phyloP scores from a whole-genome alignment of 2,113 vertebrate species.

The Mobula birostris region DNA sequence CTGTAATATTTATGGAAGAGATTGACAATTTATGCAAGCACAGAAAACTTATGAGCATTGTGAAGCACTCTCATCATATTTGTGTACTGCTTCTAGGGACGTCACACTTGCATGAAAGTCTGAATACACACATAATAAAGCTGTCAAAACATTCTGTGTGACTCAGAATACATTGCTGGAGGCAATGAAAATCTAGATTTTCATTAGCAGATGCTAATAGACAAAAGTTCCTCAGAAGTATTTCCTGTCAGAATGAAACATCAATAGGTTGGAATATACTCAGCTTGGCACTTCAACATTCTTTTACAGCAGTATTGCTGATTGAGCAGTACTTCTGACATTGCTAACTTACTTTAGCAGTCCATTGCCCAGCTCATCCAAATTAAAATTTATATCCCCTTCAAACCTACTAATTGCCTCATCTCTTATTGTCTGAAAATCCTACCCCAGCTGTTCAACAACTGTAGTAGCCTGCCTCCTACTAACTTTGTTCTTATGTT shows the following conservation, averaged over 20 bases:
- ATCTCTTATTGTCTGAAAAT: not conserved
- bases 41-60: not conserved
- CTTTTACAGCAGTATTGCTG: not conserved
- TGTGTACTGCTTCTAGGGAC: not conserved
- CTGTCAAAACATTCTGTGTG: slow-evolving; percentile 14
- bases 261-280: not conserved
- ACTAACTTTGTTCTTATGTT: not conserved
- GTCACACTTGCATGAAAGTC: not conserved
- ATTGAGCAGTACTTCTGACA: not conserved
- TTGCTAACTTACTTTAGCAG: not conserved
- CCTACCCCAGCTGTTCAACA: not conserved
- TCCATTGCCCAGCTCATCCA: not conserved
- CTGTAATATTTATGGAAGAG: not conserved
- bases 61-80: not conserved
- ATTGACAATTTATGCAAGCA: not conserved
- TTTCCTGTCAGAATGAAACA: not conserved
- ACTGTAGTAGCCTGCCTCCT: not conserved
- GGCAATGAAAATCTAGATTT: not conserved
- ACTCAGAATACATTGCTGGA: not conserved
- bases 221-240: not conserved
- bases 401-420: not conserved
- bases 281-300: not conserved
- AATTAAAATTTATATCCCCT: not conserved
- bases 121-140: not conserved
- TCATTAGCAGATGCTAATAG: not conserved